Conservation (phyloP, 2,797 vertebrate genomes). For the Etheostoma perlongum region DNA sequence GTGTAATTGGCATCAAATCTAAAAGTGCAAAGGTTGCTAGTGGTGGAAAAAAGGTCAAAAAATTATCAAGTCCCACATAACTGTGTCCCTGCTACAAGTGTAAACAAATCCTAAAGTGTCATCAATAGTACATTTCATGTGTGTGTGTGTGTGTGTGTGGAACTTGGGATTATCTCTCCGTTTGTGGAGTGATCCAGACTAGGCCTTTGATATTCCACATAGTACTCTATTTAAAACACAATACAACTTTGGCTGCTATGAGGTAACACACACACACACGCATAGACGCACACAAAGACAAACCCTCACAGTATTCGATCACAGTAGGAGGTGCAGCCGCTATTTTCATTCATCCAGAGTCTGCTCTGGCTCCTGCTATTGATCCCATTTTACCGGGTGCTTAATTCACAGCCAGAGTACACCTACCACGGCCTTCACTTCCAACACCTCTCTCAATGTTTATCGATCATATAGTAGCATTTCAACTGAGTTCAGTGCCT, state of each 20-base stretch:
- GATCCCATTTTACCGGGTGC: slow-evolving; percentile 69
- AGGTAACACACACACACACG: slow-evolving; percentile 16
- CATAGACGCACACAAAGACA: slow-evolving; percentile 18
- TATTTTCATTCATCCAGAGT: slow-evolving; percentile 72
- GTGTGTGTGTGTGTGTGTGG: background rate
- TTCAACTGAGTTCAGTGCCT: slow-evolving; percentile 27
- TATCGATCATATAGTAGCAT: slow-evolving; percentile 62
- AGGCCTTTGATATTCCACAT: slow-evolving; percentile 57
- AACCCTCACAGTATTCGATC: slow-evolving; percentile 57
- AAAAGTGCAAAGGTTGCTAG: background rate
- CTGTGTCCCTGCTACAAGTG: slow-evolving; percentile 18
- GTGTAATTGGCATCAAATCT: slow-evolving; percentile 9
- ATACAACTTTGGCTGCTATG: slow-evolving; percentile 15
- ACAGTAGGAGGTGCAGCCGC: slow-evolving; percentile 50
- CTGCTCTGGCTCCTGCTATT: slow-evolving; percentile 66
- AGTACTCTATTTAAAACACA: slow-evolving; percentile 54
- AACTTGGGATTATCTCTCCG: slow-evolving; percentile 21
- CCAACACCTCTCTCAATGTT: slow-evolving; percentile 65
- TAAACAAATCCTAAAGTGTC: slow-evolving; percentile 32
- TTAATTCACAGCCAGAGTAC: slow-evolving; percentile 70
- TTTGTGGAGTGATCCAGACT: slow-evolving; percentile 56
- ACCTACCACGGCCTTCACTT: slow-evolving; percentile 55
- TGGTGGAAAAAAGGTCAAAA: background rate
- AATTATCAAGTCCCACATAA: background rate
- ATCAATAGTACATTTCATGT: slow-evolving; percentile 23